Conservation (phyloP, 2,888 invertebrate species). For the Metallyticus violacea region DNA sequence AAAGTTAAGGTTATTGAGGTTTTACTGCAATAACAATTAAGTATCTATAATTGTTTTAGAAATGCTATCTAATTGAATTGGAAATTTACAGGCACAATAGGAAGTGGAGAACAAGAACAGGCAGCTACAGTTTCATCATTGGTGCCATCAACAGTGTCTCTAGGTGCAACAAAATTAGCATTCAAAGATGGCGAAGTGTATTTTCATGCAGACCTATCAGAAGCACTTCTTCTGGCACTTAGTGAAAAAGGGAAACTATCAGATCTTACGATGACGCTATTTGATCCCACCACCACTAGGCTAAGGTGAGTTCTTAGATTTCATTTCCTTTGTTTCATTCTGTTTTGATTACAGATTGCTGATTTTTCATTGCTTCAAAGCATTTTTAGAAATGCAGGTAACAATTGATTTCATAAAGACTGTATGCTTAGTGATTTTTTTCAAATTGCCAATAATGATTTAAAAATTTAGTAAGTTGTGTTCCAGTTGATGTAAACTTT, state of each 20-base stretch:
- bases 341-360: not conserved
- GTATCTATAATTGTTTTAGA: not conserved
- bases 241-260: conserved; percentile 57
- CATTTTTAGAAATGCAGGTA: not conserved
- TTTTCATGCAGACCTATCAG: conserved; percentile 57
- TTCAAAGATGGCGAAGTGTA: conserved; percentile 56
- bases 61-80: not conserved
- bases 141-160: not conserved
- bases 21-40: too few species aligned
- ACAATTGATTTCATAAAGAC: not conserved
- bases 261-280: conserved; percentile 60
- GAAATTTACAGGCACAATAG: not conserved
- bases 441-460: too few species aligned
- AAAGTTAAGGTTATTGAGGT: too few species aligned
- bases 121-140: not conserved
- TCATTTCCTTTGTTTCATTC: not conserved
- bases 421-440: too few species aligned
- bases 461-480: too few species aligned
- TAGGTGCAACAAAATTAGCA: not conserved
- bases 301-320: conserved; percentile 53
- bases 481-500: too few species aligned
- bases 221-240: conserved; percentile 54
- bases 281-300: conserved; percentile 57
- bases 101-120: not conserved
- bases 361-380: too few species aligned